phyloP scores from a whole-genome alignment of 2,888 invertebrate genomes.

The Aporophyla nigra region DNA sequence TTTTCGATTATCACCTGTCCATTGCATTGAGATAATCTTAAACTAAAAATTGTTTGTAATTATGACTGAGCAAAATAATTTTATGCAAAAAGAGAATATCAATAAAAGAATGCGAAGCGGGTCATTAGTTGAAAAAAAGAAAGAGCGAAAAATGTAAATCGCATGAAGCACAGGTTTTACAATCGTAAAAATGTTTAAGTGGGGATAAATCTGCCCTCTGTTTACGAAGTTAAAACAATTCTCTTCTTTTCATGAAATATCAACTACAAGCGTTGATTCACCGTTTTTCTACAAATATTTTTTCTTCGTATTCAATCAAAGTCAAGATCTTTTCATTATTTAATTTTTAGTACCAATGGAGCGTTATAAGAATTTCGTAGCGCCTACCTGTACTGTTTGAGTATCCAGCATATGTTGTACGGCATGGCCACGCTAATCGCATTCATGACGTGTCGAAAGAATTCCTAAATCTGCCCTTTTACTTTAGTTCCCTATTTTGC shows the following conservation, averaged over 20 bases:
- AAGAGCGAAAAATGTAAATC: conserved; percentile 33
- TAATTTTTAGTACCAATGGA: conserved; percentile 12
- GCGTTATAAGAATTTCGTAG: neutral
- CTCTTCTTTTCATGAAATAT: conserved; percentile 5
- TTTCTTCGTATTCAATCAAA: conserved; percentile 7
- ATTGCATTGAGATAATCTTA: neutral
- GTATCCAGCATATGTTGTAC: neutral
- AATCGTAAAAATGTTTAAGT: conserved; percentile 27
- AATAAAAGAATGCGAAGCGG: neutral
- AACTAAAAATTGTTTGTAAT: neutral
- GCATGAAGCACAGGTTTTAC: conserved; percentile 6
- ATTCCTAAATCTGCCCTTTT: neutral
- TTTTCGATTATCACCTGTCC: no score
- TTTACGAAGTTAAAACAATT: conserved; percentile 30
- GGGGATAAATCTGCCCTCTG: conserved; percentile 32
- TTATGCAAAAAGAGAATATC: conserved; percentile 19
- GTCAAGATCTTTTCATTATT: neutral
- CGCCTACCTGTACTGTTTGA: conserved; percentile 6
- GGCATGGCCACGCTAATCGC: neutral
- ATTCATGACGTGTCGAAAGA: neutral
- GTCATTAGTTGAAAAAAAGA: conserved; percentile 30
- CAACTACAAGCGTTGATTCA: conserved; percentile 8
- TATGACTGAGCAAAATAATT: neutral
- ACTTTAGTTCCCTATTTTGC: conserved; percentile 16
- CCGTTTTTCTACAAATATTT: conserved; percentile 10